Conservation (phyloP, 2,797 vertebrate species). For the Hyperoplus immaculatus region DNA sequence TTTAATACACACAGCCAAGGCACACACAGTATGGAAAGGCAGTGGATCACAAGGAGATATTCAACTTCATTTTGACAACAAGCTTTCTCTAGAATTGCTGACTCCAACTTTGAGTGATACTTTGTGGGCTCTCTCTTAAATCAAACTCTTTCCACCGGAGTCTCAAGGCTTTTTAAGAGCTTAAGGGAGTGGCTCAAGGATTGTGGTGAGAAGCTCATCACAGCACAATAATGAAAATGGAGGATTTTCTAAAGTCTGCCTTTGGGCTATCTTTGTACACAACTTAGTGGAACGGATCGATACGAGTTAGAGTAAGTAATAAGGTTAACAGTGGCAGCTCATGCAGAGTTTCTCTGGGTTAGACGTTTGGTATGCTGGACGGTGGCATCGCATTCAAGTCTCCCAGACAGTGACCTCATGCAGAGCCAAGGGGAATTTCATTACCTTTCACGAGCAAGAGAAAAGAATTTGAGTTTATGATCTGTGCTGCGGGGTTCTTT, state of each 20-base stretch:
- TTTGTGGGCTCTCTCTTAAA: neutral
- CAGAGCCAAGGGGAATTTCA: constrained; percentile 37
- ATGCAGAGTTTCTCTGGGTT: constrained; percentile 20
- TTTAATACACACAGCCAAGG: too few relatives aligned
- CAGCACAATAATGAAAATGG: constrained; percentile 50
- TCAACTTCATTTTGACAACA: too few relatives aligned
- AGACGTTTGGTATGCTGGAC: neutral
- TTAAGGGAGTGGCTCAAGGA: constrained; percentile 27
- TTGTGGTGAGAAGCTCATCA: constrained; percentile 36
- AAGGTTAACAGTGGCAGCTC: constrained; percentile 32
- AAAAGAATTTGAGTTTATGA: constrained; percentile 9
- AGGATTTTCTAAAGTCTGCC: constrained; percentile 38
- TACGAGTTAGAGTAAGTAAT: constrained; percentile 31
- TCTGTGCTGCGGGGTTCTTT: constrained; percentile 8
- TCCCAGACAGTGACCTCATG: constrained; percentile 41
- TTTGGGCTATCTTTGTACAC: constrained; percentile 29
- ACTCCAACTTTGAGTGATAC: constrained; percentile 12
- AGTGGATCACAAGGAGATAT: too few relatives aligned
- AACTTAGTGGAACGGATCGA: constrained; percentile 48
- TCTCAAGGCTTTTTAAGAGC: constrained; percentile 36
- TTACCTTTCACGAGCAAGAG: constrained; percentile 14
- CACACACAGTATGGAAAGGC: too few relatives aligned
- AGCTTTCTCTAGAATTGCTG: neutral
- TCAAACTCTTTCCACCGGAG: constrained; percentile 10
- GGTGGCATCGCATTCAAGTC: constrained; percentile 34